phyloP scores from a whole-genome alignment of 2,888 invertebrate genomes.

The Stegophylla sp. region DNA sequence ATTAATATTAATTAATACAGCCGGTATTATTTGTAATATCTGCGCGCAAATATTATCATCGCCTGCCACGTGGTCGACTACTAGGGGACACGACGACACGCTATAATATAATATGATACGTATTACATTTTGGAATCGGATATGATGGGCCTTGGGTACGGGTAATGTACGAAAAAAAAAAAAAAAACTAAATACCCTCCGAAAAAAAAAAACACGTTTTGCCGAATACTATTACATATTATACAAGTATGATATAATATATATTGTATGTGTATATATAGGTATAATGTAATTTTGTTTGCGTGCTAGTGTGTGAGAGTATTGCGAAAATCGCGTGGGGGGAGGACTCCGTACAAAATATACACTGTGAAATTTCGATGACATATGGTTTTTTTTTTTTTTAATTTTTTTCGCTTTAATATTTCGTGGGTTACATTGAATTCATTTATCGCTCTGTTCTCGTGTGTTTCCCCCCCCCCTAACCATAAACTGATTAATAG shows the following conservation, averaged over 20 bases:
- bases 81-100: too few species aligned
- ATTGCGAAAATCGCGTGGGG: neutral
- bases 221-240: neutral
- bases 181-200: conserved; percentile 26
- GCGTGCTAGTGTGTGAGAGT: neutral
- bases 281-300: neutral
- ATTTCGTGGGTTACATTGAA: conserved; percentile 5
- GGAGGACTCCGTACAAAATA: neutral
- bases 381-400: neutral
- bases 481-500: conserved; percentile 18
- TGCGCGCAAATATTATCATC: too few species aligned
- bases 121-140: neutral
- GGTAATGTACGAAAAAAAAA: neutral
- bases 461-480: neutral
- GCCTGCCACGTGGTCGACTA: too few species aligned
- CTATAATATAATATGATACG: too few species aligned
- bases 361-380: neutral
- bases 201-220: conserved; percentile 27
- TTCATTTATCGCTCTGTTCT: conserved; percentile 7
- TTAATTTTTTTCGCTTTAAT: neutral
- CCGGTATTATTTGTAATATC: too few species aligned
- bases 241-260: neutral
- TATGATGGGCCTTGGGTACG: neutral
- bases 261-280: neutral
- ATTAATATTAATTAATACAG: too few species aligned